Evolutionary conservation across 2,888 invertebrate genomes (phyloP).

Genomic region (Nomada hirtipes): DNA sequence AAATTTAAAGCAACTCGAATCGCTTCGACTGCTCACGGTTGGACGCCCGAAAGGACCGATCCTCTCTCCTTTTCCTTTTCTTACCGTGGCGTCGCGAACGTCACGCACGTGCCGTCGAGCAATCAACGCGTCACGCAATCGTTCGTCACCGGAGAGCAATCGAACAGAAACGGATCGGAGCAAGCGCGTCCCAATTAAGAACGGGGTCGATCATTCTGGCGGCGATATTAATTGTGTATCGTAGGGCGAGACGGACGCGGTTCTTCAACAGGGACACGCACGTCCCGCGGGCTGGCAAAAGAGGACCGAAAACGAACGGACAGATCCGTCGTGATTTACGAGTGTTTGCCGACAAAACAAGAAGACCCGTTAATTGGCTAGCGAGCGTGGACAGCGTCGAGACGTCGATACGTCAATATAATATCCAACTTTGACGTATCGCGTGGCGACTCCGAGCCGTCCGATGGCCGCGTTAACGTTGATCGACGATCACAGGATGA

Average conservation of each 20-base stretch:
- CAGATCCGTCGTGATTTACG: conserved; percentile 72
- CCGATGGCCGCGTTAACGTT: conserved; percentile 67
- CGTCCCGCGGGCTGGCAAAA: conserved; percentile 31
- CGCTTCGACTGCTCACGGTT: too few species aligned
- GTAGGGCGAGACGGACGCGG: conserved; percentile 21
- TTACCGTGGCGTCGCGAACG: not conserved
- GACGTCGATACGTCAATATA: conserved; percentile 78
- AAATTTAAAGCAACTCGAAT: too few species aligned
- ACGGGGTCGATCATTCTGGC: conserved; percentile 8
- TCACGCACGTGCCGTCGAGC: conserved; percentile 1
- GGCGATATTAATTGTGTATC: conserved; percentile 49
- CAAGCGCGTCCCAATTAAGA: conserved; percentile 47
- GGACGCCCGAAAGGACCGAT: not conserved
- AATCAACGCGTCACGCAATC: conserved; percentile 36
- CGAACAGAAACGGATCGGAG: conserved; percentile 24
- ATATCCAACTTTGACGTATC: conserved; percentile 71
- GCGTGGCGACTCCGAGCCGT: conserved; percentile 51
- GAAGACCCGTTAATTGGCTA: conserved; percentile 76
- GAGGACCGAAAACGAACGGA: conserved; percentile 51
- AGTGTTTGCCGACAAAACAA: conserved; percentile 74
- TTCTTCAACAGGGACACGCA: conserved; percentile 19
- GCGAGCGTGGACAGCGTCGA: conserved; percentile 71
- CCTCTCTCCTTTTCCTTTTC: too few species aligned
- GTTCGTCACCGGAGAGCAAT: conserved; percentile 21
- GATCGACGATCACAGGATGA: conserved; percentile 79